Conservation (phyloP, 1,140 invertebrate species). For the Bombus soroeensis region DNA sequence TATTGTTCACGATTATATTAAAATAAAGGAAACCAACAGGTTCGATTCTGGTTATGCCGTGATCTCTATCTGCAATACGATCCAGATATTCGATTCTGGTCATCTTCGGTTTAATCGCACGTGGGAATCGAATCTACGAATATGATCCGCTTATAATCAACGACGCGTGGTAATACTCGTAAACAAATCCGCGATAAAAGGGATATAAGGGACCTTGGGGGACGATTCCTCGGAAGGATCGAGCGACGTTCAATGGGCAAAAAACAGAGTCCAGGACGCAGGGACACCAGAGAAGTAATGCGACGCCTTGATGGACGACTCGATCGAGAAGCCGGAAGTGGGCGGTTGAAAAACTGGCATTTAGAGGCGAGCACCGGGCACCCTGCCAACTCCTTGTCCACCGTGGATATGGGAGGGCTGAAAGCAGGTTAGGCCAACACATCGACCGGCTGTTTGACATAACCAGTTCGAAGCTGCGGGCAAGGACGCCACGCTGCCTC, state of each 20-base stretch:
- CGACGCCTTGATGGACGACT: constrained; percentile 53
- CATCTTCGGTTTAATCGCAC: not conserved
- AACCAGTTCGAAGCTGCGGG: constrained; percentile 67
- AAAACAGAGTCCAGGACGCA: not conserved
- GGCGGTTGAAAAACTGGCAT: constrained; percentile 45
- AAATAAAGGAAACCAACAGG: too few relatives aligned
- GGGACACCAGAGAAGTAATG: constrained; percentile 53
- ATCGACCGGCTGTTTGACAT: constrained; percentile 60
- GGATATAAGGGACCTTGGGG: not conserved
- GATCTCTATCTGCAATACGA: too few relatives aligned
- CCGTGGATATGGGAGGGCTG: constrained; percentile 23
- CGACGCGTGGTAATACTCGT: not conserved
- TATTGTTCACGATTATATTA: too few relatives aligned
- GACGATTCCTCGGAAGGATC: not conserved
- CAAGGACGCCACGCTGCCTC: constrained; percentile 57
- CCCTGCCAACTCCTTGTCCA: constrained; percentile 26
- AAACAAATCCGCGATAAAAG: constrained; percentile 17
- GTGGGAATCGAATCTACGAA: not conserved
- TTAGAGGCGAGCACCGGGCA: constrained; percentile 19
- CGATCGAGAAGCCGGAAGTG: constrained; percentile 51
- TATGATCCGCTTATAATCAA: constrained; percentile 9
- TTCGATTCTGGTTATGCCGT: too few relatives aligned
- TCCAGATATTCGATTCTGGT: not conserved
- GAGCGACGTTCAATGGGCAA: not conserved
- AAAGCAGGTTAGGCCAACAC: constrained; percentile 52